These are phyloP conservation scores for Emmelina monodactyla DNA, from an alignment of 2,888 invertebrate genomes.

Conservation along the genomic window DNA sequence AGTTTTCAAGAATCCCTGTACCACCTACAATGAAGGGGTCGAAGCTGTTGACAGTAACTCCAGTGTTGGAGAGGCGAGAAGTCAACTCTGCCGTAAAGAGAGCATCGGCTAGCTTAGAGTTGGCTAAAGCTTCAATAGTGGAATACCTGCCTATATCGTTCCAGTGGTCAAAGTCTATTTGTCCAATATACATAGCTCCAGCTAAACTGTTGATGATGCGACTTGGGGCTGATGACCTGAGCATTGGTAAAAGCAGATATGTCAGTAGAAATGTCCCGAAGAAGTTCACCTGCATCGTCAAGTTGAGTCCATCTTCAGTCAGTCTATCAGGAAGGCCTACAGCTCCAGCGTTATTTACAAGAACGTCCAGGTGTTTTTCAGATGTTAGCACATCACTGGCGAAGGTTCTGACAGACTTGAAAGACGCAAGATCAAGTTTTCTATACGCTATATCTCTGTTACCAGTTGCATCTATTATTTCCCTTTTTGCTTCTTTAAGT, in stretches of 20 bases:
- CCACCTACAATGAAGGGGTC: constrained; percentile 57
- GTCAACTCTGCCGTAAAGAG: constrained; percentile 69
- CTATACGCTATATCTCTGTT: constrained; percentile 34
- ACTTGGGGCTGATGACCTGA: constrained; percentile 64
- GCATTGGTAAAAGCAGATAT: constrained; percentile 64
- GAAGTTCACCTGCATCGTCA: constrained; percentile 74
- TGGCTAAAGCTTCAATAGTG: constrained; percentile 29
- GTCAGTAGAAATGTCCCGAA: constrained; percentile 78
- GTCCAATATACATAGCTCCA: constrained; percentile 57
- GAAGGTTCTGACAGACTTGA: constrained; percentile 61
- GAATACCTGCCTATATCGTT: constrained; percentile 37
- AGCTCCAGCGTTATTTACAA: constrained; percentile 69
- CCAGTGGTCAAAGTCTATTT: constrained; percentile 44
- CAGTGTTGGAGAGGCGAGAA: constrained; percentile 53
- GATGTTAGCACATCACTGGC: constrained; percentile 42
- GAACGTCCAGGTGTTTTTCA: constrained; percentile 50
- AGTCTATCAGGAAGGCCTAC: constrained; percentile 40
- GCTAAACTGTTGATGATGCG: constrained; percentile 72
- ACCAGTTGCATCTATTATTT: constrained; percentile 33
- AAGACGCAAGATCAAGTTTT: constrained; percentile 44
- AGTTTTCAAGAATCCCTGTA: constrained; percentile 32
- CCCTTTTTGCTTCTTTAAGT: constrained; percentile 33
- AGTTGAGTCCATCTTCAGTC: constrained; percentile 71
- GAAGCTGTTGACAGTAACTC: constrained; percentile 71
- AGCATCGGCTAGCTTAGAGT: constrained; percentile 68